Base-by-base conservation (phyloP, 2,113 vertebrate genomes). In the Casuarius casuarius region DNA sequence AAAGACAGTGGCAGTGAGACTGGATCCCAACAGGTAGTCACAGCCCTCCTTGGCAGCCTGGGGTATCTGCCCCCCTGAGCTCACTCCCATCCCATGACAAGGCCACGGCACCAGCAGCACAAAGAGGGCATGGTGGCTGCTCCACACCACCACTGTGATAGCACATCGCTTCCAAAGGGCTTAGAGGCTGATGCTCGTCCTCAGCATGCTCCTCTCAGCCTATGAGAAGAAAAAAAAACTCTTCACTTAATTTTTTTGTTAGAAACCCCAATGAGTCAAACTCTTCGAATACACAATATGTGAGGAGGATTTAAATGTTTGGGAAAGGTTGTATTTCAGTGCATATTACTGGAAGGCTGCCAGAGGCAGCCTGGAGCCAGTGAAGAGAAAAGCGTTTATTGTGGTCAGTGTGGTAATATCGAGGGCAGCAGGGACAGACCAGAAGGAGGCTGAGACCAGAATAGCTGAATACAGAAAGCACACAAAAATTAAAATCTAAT, bases 281-380 rank as follows among this genome's bases (percentile, higher is more conserved):
- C 51, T 80, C 76, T 83, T 84, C 0, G 0, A 49, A 74, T 48
- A 52, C 4, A 38, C 7, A 29, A 8, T 73, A 28, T 91, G 79
- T 90, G 90, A 92, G 84, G 76, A 89, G 73, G 73, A 87, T 80
- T 78, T 88, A 81, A 90, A 56, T 52, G 42, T 83, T 89, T 90
- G 75, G 33, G 46, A 79, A 89, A 81, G 73, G 85, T 89, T 88
- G 44, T 90, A 40, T 86, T 91, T 63, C 70, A 63, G 54, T 0
- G 12, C 40, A 76, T 44, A 89, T 77, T 66, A 88, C 76, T 89
- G 95, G 94, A 92, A 93, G 86, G 79, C 72, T 93, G 96, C 92
- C 95, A 95, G 85, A 92, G 65, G 63, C 82, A 90, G 87, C 61
- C 52, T 67, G 77, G 61, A 92, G 67, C 70, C 84, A 71, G 72